Percentiles rank a stretch among this genome's conserved stretches.
phyloP scores from a whole-genome alignment of 2,113 vertebrate genomes.

The Clarias batrachus region DNA sequence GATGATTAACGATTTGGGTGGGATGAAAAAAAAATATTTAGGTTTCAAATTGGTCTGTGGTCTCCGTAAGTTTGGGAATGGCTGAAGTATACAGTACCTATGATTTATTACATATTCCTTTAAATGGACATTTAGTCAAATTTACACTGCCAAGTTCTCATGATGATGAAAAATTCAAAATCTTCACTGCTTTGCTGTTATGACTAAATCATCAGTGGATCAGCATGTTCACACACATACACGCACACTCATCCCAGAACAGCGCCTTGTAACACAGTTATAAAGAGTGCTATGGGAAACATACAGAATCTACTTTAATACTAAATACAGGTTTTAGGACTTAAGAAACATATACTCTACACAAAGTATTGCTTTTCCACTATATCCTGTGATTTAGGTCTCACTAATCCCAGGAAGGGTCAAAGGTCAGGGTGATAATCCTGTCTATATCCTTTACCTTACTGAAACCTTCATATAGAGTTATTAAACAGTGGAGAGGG shows the following conservation, averaged over 20 bases:
- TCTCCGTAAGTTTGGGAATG: too few relatives aligned
- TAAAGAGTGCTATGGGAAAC: slow-evolving; percentile 9
- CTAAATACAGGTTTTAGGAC: not conserved
- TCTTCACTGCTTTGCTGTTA: not conserved
- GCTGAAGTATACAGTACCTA: too few relatives aligned
- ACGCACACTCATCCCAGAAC: not conserved
- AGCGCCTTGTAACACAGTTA: not conserved
- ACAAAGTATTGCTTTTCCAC: not conserved
- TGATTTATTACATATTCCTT: too few relatives aligned
- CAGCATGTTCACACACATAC: too few relatives aligned
- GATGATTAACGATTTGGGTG: too few relatives aligned
- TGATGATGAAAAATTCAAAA: too few relatives aligned
- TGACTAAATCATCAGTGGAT: not conserved
- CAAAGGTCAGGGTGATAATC: slow-evolving; percentile 4
- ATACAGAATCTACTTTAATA: not conserved
- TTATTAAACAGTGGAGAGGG: not conserved
- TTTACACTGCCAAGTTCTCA: not conserved
- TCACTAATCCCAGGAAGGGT: slow-evolving; percentile 9
- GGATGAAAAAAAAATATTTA: too few relatives aligned
- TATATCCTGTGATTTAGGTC: not conserved
- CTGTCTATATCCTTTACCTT: slow-evolving; percentile 2
- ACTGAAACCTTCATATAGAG: not conserved
- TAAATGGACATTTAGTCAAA: not conserved
- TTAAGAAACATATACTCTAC: not conserved
- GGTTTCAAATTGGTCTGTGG: too few relatives aligned